Base-by-base conservation (phyloP, 2,113 vertebrate species). In the Stegostoma tigrinum region DNA sequence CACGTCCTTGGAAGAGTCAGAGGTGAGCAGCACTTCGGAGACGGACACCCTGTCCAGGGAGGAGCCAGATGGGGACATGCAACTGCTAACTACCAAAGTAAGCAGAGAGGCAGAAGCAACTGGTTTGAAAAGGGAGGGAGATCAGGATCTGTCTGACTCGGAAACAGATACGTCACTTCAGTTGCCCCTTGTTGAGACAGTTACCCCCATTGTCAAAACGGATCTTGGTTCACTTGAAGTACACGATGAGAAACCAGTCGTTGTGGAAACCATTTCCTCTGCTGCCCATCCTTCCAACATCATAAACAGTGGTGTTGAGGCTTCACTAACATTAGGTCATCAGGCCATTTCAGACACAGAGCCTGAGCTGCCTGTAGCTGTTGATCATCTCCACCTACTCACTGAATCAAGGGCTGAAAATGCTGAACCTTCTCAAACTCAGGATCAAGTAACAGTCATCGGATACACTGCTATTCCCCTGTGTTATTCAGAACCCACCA, bases 51-150 rank as follows among this genome's bases (percentile, higher is more conserved):
- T 98, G 96, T 97, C 98, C 55, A 97, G 98, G 96, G 98, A 99
- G 21, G 99, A 99, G 95, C 99, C 99, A 98, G 99, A 98, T 0
- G 98, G 99, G 97, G 98, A 99, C 96, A 98, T 98, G 0, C 96
- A 97, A 95, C 97, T 98, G 80, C 97, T 97, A 95, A 97, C 96
- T 75, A 97, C 97, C 96, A 97, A 98, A 78, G 96, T 96, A 0
- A 96, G 6, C 17, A 24, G 14, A 1, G 95, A 14, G 23, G 97
- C 96, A 95, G 97, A 96, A 0, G 85, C 23, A 30, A 96, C 96
- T 85, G 55, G 34, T 95, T 97, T 96, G 89, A 80, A 96, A 61
- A 96, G 96, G 72, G 86, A 38, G 80, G 96, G 96, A 80, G 96
- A 97, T 72, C 96, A 97, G 95, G 64, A 95, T 66, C 96, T 96